Base-by-base conservation (phyloP, 2,797 vertebrate species). In the Sarcophilus harrisii region DNA sequence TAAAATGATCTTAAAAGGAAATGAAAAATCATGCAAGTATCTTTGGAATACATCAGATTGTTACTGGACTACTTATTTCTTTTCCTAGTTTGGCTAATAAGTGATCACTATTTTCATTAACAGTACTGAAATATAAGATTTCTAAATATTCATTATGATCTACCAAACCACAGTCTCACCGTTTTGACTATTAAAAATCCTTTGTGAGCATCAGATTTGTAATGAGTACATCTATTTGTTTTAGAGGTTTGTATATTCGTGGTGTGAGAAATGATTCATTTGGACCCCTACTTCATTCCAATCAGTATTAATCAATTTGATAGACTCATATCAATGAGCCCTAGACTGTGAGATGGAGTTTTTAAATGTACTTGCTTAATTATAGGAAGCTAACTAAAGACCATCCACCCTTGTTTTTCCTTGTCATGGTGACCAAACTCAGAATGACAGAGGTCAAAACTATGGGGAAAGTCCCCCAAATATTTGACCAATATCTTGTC, bases 131-230 rank as follows among this genome's bases (percentile, higher is more conserved):
- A 32, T 8, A 28, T 2, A 66, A 5, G 6, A 29, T 93, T 89
- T 73, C 4, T 89, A 94, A 93, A 91, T 57, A 3, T 96, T 95
- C 11, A 14, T 92, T 94, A 94, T 94, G 91, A 90, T 10, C 14
- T 38, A 81, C 9, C 21, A 92, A 62, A 2, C 14, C 49, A 60
- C 14, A 92, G 66, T 87, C 18, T 52, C 30, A 54, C 66, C 81
- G 27, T 93, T 92, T 8, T 59, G 0, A 55, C 30, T 59, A 11
- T 91, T 62, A 52, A 91, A 92, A 57, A 92, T 92, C 21, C 16
- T 57, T 59, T 57, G 59, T 92, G 60, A 89, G 13, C 27, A 93
- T 4, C 14, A 13, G 9, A 8, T 58, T 38, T 57, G 58, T 94
- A 0, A 57, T 16, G 58, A 38, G 49, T 11, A 81, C 1, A 89